Evolutionary conservation across 2,888 invertebrate genomes (phyloP).

Genomic region (Sepiola atlantica): DNA sequence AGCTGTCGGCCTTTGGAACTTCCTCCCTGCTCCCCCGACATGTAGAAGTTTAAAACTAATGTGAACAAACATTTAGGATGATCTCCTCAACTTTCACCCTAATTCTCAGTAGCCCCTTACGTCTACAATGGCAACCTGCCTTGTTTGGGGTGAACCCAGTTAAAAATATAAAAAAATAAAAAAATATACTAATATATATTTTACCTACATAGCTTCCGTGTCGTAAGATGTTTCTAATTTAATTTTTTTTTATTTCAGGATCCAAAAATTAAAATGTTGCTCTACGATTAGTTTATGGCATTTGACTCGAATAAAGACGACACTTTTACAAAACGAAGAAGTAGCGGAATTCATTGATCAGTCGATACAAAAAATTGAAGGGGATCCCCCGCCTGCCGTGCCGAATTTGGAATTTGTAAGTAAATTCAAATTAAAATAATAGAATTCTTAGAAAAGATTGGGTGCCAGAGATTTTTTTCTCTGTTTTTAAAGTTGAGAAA

Average conservation of each 20-base stretch:
- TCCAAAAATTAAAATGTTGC: not conserved
- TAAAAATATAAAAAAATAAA: not conserved
- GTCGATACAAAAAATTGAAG: conserved; percentile 40
- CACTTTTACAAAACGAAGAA: not conserved
- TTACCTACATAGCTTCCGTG: not conserved
- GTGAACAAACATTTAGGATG: too few species aligned
- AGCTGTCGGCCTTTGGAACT: too few species aligned
- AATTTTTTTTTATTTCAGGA: not conserved
- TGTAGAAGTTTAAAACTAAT: too few species aligned
- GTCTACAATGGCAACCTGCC: too few species aligned
- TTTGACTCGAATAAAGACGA: not conserved
- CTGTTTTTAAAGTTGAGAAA: too few species aligned
- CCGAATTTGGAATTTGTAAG: conserved; percentile 44
- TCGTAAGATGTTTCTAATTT: too few species aligned
- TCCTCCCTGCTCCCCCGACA: too few species aligned
- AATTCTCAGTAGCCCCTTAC: too few species aligned
- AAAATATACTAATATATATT: not conserved
- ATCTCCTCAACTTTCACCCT: too few species aligned
- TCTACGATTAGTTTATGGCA: not conserved
- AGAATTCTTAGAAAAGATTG: too few species aligned
- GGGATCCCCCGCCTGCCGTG: conserved; percentile 13
- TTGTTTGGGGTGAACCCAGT: too few species aligned
- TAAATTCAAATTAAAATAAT: not conserved
- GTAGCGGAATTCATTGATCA: conserved; percentile 42
- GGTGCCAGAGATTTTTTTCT: too few species aligned